Evolutionary conservation across 2,797 vertebrate genomes (phyloP).

Genomic region (Notolepis coatsorum): DNA sequence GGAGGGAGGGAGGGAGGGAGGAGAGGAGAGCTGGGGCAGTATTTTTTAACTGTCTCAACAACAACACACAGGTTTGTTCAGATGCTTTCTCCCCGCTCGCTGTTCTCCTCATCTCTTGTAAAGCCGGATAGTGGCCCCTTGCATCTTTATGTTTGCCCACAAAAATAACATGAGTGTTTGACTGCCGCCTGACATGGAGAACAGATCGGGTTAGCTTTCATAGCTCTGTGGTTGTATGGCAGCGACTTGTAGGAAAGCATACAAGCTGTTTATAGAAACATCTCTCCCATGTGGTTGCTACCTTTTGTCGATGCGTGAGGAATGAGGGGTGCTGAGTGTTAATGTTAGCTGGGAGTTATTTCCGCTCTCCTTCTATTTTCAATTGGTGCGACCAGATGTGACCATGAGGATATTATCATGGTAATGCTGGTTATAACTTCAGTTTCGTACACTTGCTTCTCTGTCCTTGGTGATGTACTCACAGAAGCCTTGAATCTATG

Average conservation of each 20-base stretch:
- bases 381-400: not conserved
- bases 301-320: not conserved
- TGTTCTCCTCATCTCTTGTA: constrained; percentile 29
- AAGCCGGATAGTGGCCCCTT: constrained; percentile 14
- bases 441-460: too few species aligned
- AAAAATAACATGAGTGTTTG: constrained; percentile 41
- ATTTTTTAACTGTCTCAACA: constrained; percentile 67
- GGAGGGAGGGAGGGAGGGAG: too few species aligned
- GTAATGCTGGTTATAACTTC: too few species aligned
- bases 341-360: not conserved
- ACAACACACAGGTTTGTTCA: constrained; percentile 10
- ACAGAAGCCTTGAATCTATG: too few species aligned
- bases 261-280: too few species aligned
- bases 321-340: not conserved
- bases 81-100: constrained; percentile 31
- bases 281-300: not conserved
- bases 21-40: too few species aligned
- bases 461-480: too few species aligned
- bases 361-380: not conserved
- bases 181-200: not conserved
- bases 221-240: not conserved
- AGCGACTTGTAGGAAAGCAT: not conserved
- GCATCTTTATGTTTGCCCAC: constrained; percentile 21
- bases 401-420: not conserved
- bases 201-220: not conserved